Evolutionary conservation across 1,140 invertebrate species (phyloP), one percentile per base, ranked within the genome.

Genomic region (Harpegnathos saltator): DNA sequence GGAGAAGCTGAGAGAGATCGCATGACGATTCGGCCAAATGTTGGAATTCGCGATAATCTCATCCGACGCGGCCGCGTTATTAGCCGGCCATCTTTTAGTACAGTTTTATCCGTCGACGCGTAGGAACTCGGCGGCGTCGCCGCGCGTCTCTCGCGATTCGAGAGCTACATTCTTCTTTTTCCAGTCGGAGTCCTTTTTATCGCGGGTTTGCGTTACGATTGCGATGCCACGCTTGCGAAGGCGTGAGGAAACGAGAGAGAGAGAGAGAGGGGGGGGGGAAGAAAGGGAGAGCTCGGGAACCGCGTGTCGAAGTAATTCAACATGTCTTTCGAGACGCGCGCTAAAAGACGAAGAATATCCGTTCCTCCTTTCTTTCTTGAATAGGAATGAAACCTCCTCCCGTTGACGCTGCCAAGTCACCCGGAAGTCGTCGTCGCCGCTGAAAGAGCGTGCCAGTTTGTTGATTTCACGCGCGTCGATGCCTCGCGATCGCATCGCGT

Each of bases 31-130:
- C 52, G 63, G 52, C 56, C 52, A 69, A 80, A 69, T 80, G 65
- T 69, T 69, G 75, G 52, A 80, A 80, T 80, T 80, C 69, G 69
- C 75, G 52, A 69, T 80, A 80, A 80, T 80, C 75, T 71, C 66
- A 58, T 71, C 33, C 22, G 65, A 80, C 65, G n/a, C 12, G 33
- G 65, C 38, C 52, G 75, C n/a, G 71, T 80, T 80, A 80, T 80
- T 69, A 71, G 38, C 52, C 65, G 44, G 65, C 65, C 38, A 29
- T 12, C 38, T 44, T 52, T 78, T 69, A 78, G 69, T 78, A 58
- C 26, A 69, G 63, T 78, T 78, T 69, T 69, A 68, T 68, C 52
- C n/a, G 65, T 22, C 52, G 52, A 56, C 63, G 75, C n/a, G 63
- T 33, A 69, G 68, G 56, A 78, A 78, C 69, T 33, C 33, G 63